These are phyloP conservation scores for Pagrus major DNA, from an alignment of 2,113 vertebrate genomes.

Conservation along the genomic window DNA sequence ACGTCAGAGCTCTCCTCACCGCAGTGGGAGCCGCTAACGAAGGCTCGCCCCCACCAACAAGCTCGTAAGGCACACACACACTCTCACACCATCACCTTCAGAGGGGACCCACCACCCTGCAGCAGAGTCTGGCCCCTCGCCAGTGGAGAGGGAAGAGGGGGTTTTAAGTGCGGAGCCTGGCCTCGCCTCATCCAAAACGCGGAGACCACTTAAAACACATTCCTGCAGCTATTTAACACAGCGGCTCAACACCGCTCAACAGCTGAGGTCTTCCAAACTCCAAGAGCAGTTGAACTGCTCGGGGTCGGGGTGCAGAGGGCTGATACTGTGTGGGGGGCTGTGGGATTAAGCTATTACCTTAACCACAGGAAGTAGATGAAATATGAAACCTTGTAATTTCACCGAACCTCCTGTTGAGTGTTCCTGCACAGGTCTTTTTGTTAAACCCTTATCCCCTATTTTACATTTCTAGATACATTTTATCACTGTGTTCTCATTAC, in stretches of 20 bases:
- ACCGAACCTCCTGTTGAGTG: constrained; percentile 24
- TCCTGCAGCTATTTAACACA: constrained; percentile 78
- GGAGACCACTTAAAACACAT: constrained; percentile 83
- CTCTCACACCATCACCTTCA: constrained; percentile 66
- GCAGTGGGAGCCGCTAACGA: constrained; percentile 65
- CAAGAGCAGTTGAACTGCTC: constrained; percentile 44
- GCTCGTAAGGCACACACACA: constrained; percentile 47
- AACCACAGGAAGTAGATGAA: constrained; percentile 68
- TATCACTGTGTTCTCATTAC: not conserved
- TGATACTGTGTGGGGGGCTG: constrained; percentile 51
- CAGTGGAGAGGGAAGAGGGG: constrained; percentile 54
- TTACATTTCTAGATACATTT: not conserved
- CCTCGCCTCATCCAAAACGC: constrained; percentile 67
- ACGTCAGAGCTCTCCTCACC: constrained; percentile 66
- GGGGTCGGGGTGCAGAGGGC: constrained; percentile 43
- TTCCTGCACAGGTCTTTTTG: constrained; percentile 11
- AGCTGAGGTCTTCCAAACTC: constrained; percentile 76
- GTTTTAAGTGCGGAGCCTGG: constrained; percentile 65
- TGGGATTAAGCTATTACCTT: constrained; percentile 68
- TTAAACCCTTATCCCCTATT: constrained; percentile 9
- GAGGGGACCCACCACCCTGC: constrained; percentile 72
- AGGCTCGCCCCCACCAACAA: constrained; percentile 45
- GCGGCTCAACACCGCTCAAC: constrained; percentile 67
- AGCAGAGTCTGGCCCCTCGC: constrained; percentile 70
- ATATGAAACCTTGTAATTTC: constrained; percentile 61